These are phyloP conservation scores for Pangasianodon gigas DNA, from an alignment of 2,113 vertebrate species.

Conservation along the genomic window DNA sequence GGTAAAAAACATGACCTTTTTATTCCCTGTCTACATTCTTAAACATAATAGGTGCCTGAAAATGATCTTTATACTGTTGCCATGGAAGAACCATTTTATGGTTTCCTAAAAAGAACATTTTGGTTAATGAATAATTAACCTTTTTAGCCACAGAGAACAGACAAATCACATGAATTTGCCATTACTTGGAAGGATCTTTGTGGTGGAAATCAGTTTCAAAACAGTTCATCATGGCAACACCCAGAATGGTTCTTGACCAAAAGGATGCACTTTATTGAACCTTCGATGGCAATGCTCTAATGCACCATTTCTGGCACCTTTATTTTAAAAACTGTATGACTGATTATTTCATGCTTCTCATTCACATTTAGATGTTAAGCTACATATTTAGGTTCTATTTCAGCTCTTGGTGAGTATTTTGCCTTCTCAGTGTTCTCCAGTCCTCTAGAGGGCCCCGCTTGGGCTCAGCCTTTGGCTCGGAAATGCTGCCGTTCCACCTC, in stretches of 20 bases:
- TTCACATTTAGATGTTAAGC: not conserved
- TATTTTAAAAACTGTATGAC: not conserved
- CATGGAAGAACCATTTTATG: not conserved
- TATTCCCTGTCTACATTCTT: not conserved
- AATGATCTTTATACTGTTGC: not conserved
- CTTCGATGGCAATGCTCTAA: not conserved
- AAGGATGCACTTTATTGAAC: not conserved
- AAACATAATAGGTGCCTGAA: not conserved
- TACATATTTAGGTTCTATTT: not conserved
- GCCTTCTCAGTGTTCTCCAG: not conserved
- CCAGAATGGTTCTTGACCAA: too few species aligned
- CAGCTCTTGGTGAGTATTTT: not conserved
- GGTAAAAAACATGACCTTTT: not conserved
- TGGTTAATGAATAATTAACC: not conserved
- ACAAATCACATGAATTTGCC: not conserved
- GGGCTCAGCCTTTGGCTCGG: slow-evolving; percentile 52
- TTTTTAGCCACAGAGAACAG: not conserved
- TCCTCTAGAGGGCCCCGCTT: slow-evolving; percentile 48
- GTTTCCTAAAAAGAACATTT: not conserved
- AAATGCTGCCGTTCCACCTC: slow-evolving; percentile 66
- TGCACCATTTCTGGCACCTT: not conserved
- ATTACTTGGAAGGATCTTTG: too few species aligned
- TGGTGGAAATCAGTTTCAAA: not conserved
- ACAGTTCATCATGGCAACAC: too few species aligned
- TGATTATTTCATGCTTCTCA: not conserved